These are phyloP conservation scores for Platerodrilus igneus DNA, from an alignment of 2,888 invertebrate species.

Conservation along the genomic window DNA sequence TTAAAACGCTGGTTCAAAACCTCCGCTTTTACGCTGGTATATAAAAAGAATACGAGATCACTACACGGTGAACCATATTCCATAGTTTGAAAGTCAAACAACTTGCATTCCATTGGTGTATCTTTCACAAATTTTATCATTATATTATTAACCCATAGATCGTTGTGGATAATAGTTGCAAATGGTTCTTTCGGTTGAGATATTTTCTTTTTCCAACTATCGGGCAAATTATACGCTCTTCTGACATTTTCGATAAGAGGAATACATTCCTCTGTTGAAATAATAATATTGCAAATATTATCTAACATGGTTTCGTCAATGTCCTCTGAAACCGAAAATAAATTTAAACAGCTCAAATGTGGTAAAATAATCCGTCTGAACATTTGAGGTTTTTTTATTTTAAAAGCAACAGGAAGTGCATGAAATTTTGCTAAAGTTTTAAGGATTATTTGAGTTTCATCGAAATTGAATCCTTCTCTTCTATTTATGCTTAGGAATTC, in stretches of 20 bases:
- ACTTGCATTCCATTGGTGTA: slow-evolving; percentile 38
- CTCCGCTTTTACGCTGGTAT: slow-evolving; percentile 47
- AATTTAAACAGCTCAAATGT: no score
- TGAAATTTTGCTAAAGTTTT: slow-evolving; percentile 51
- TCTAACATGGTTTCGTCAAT: slow-evolving; percentile 15
- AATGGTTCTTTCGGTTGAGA: slow-evolving; percentile 46
- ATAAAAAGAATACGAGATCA: slow-evolving; percentile 54
- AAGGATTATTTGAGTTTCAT: slow-evolving; percentile 46
- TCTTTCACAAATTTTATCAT: slow-evolving; percentile 47
- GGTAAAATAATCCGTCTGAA: slow-evolving; percentile 42
- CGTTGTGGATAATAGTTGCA: slow-evolving; percentile 52
- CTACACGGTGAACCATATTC: slow-evolving; percentile 49
- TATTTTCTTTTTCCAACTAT: slow-evolving; percentile 21
- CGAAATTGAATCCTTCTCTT: slow-evolving; percentile 48
- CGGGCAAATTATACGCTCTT: slow-evolving; percentile 9
- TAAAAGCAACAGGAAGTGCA: slow-evolving; percentile 51
- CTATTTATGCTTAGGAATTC: slow-evolving; percentile 50
- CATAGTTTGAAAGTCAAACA: slow-evolving; percentile 56
- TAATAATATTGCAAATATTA: slow-evolving; percentile 12
- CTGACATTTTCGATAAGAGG: slow-evolving; percentile 18
- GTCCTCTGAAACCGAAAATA: slow-evolving; percentile 14
- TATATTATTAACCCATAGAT: slow-evolving; percentile 58
- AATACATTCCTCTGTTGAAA: slow-evolving; percentile 17
- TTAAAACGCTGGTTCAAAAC: slow-evolving; percentile 45
- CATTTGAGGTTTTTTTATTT: slow-evolving; percentile 43